Evolutionary conservation across 2,113 vertebrate species (phyloP).

Genomic region (Actenoides hombroni): DNA sequence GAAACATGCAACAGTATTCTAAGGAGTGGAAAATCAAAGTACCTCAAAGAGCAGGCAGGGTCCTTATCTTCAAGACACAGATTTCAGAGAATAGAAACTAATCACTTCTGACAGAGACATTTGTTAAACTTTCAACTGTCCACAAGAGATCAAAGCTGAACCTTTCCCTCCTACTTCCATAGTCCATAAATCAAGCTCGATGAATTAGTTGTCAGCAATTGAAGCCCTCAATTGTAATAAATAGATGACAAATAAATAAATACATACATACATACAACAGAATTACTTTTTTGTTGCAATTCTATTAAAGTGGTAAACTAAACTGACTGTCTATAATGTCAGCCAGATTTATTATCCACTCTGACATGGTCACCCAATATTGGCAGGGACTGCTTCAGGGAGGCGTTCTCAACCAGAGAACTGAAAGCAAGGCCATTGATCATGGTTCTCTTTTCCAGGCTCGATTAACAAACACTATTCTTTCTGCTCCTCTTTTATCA

Average conservation of each 20-base stretch:
- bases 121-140: neutral
- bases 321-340: neutral
- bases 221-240: neutral
- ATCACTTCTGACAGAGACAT: neutral
- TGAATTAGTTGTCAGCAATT: neutral
- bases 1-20: neutral
- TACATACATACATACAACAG: neutral
- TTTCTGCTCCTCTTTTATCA: neutral
- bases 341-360: slow-evolving; percentile 13
- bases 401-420: neutral
- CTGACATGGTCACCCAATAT: neutral
- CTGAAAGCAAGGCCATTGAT: slow-evolving; percentile 10
- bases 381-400: neutral
- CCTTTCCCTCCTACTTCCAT: neutral
- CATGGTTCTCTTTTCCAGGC: neutral
- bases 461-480: neutral
- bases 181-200: neutral
- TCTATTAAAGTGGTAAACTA: slow-evolving; percentile 6
- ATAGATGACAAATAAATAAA: neutral
- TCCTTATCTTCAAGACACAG: neutral
- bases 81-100: neutral
- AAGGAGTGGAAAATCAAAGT: neutral
- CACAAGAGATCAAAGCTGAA: neutral
- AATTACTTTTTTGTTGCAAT: neutral
- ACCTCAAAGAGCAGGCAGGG: neutral